Percentiles rank a stretch among this genome's conserved stretches.
These are phyloP conservation scores for Phoxinus dragarum DNA, from an alignment of 2,797 vertebrate genomes.

Conservation along the genomic window DNA sequence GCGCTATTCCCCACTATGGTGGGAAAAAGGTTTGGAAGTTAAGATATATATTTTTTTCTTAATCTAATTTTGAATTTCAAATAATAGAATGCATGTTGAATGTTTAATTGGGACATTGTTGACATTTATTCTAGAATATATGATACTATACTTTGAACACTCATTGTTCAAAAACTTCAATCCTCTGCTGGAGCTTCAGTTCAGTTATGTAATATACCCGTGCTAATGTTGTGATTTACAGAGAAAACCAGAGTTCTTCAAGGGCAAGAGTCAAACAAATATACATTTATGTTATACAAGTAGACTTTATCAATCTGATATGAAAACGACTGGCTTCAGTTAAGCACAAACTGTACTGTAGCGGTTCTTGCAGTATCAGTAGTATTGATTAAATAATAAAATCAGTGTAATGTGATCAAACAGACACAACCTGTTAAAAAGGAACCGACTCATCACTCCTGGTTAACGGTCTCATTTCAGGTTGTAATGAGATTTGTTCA, in stretches of 20 bases:
- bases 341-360: constrained; percentile 6
- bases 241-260: not conserved
- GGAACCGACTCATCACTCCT: not conserved
- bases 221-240: not conserved
- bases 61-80: not conserved
- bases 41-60: not conserved
- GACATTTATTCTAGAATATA: not conserved
- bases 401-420: constrained; percentile 62
- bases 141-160: not conserved
- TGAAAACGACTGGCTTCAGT: not conserved
- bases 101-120: not conserved
- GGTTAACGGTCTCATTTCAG: not conserved
- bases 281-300: not conserved
- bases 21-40: not conserved
- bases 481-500: not conserved
- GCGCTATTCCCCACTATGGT: too few species aligned
- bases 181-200: not conserved
- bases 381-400: constrained; percentile 52
- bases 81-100: not conserved
- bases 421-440: constrained; percentile 26
- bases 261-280: not conserved
- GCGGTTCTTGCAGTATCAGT: not conserved
- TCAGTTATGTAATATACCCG: not conserved
- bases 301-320: not conserved
- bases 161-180: not conserved